These are phyloP conservation scores for Salvelinus fontinalis DNA, from an alignment of 2,113 vertebrate genomes.

Conservation along the genomic window DNA sequence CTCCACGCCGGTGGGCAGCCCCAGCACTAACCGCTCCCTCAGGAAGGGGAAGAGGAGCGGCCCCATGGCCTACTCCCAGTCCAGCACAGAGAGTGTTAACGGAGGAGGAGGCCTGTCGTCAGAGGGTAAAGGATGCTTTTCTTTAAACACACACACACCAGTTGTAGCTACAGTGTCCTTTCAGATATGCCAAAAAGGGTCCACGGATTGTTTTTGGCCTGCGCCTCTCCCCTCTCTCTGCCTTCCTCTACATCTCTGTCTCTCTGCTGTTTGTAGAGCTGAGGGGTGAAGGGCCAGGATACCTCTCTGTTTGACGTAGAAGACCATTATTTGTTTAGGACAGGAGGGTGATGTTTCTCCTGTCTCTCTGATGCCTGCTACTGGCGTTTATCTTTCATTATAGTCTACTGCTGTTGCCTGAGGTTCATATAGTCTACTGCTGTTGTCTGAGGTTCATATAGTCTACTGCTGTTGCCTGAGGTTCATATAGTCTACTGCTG, in stretches of 20 bases:
- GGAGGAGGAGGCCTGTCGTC: slow-evolving; percentile 65
- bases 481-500: no score
- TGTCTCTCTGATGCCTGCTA: slow-evolving; percentile 13
- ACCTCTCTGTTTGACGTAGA: slow-evolving; percentile 18
- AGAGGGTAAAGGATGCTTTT: slow-evolving; percentile 74
- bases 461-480: no score
- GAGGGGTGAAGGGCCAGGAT: background rate
- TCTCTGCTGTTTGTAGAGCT: background rate
- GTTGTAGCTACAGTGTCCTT: no score
- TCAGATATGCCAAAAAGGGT: no score
- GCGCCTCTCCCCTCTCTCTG: background rate
- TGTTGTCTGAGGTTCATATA: background rate
- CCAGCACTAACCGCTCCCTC: slow-evolving; percentile 55
- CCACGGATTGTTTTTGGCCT: no score
- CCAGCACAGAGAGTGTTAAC: slow-evolving; percentile 85
- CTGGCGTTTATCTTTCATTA: slow-evolving; percentile 65
- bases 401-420: background rate
- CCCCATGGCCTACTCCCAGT: slow-evolving; percentile 66
- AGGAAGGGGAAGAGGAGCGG: slow-evolving; percentile 68
- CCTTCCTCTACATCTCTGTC: background rate
- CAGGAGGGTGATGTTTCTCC: slow-evolving; percentile 56
- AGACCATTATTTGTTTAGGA: slow-evolving; percentile 54
- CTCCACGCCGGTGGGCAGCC: slow-evolving; percentile 68
- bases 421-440: no score
- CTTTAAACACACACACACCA: no score